These are phyloP conservation scores for Premnoplex brunnescens DNA, from an alignment of 2,797 vertebrate species.

Conservation along the genomic window DNA sequence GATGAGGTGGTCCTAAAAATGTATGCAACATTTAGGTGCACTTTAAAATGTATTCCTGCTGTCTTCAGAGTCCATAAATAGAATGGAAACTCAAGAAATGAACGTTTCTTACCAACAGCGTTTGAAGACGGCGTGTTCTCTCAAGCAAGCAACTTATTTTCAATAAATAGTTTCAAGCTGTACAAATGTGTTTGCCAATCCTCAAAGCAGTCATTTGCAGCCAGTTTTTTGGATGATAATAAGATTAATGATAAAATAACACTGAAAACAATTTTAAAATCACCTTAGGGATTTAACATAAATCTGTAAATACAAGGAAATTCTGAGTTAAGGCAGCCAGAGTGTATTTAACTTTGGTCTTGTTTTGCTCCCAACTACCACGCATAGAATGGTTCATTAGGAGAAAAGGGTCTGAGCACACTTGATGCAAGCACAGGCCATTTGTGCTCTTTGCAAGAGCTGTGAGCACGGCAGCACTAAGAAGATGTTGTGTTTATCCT, in stretches of 20 bases:
- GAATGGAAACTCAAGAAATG: not conserved
- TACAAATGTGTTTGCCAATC: conserved; percentile 51
- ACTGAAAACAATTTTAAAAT: conserved; percentile 40
- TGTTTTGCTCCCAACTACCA: conserved; percentile 20
- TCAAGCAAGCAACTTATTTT: conserved; percentile 50
- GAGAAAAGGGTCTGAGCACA: not conserved
- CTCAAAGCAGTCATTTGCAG: conserved; percentile 48
- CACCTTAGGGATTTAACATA: conserved; percentile 33
- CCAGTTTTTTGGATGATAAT: conserved; percentile 47
- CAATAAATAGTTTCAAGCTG: conserved; percentile 61
- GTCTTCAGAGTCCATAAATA: not conserved
- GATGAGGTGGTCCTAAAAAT: not conserved
- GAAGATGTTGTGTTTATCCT: not conserved
- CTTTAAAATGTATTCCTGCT: not conserved
- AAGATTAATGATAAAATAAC: conserved; percentile 61
- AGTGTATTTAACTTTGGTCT: not conserved
- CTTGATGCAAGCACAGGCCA: not conserved
- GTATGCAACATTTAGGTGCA: not conserved
- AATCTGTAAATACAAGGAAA: conserved; percentile 34
- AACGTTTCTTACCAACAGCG: not conserved
- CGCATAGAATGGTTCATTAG: not conserved
- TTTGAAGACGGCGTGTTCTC: conserved; percentile 35
- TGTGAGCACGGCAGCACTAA: not conserved
- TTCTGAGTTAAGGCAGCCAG: conserved; percentile 27
- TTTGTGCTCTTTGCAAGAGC: not conserved